Evolutionary conservation across 2,888 invertebrate genomes (phyloP), one percentile per base, ranked within the genome.

Genomic region (Nezara viridula): DNA sequence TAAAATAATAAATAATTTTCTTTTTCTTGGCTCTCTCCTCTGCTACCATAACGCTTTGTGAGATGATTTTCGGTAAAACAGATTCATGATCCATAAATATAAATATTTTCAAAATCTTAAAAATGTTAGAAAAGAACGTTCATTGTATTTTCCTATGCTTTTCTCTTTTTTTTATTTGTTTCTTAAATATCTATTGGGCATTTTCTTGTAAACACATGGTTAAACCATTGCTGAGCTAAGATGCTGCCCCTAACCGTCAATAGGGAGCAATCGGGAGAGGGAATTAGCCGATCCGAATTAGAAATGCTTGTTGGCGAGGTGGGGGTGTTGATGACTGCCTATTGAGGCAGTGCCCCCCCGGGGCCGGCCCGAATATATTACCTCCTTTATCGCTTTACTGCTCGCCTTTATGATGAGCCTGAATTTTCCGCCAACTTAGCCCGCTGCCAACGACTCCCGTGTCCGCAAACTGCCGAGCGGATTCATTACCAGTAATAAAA

Each of bases 381-480:
- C 88, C 88, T 27, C 85, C 90, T 90, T 90, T 90, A 90, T 90
- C 89, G 90, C 90, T 90, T 90, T 90, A 90, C 90, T 90, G 89
- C 90, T 89, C 86, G 90, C 90, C 90, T 90, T 90, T 90, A 90
- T 90, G 90, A 90, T 90, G 90, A 89, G 89, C 87, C 87, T 86
- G 86, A 90, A 90, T 90, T 90, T 90, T 90, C 89, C 89, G 81
- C 90, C 90, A 81, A 81, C 44, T 81, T 81, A 44, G 44, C 81
- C 77, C 44, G 12, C 37, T 37, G 37, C 37, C 73, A 73, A 32
- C 55, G n/a, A n/a, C 27, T 21, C 10, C n/a, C 81, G 81, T 81
- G 81, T 81, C 81, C 81, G 81, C 81, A 81, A 81, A 55, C 86
- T 16, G 86, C 40, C 37, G 40, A 86, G 50, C 32, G 89, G 90